Conservation (phyloP, 2,113 vertebrate species). For the Hiodon tergisus region DNA sequence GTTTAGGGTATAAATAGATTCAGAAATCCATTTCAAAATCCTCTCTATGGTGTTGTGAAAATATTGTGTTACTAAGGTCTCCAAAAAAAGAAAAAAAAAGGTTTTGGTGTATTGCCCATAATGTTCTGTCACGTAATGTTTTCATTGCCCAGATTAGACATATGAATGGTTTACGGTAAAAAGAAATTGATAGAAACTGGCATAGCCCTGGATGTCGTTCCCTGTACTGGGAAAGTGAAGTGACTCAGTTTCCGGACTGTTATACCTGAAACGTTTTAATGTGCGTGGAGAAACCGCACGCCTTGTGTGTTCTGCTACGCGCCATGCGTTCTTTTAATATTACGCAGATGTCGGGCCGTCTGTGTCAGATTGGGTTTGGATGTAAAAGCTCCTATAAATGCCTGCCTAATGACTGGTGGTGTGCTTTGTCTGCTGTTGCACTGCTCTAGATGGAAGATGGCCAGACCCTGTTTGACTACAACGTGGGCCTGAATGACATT, state of each 20-base stretch:
- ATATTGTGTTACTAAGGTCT: too few species aligned
- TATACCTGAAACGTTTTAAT: neutral
- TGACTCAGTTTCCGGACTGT: too few species aligned
- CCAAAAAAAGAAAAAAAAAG: too few species aligned
- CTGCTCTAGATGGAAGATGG: constrained; percentile 87
- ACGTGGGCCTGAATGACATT: constrained; percentile 96
- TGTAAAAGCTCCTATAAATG: neutral
- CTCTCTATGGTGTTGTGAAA: too few species aligned
- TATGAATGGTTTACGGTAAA: too few species aligned
- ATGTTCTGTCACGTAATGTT: too few species aligned
- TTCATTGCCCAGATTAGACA: too few species aligned
- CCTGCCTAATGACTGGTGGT: constrained; percentile 9
- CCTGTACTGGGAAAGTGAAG: too few species aligned
- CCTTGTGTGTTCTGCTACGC: neutral
- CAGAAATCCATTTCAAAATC: too few species aligned
- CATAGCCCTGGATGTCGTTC: neutral
- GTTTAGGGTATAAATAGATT: too few species aligned
- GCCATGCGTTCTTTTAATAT: constrained; percentile 27
- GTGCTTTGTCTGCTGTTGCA: constrained; percentile 17
- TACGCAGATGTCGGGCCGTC: neutral
- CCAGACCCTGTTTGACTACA: constrained; percentile 95
- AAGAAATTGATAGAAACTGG: neutral
- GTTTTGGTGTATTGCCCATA: too few species aligned
- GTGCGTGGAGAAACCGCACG: constrained; percentile 37
- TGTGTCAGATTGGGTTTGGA: neutral